These are phyloP conservation scores for Pseudochaenichthys georgianus DNA, from an alignment of 2,797 vertebrate species.

Conservation along the genomic window DNA sequence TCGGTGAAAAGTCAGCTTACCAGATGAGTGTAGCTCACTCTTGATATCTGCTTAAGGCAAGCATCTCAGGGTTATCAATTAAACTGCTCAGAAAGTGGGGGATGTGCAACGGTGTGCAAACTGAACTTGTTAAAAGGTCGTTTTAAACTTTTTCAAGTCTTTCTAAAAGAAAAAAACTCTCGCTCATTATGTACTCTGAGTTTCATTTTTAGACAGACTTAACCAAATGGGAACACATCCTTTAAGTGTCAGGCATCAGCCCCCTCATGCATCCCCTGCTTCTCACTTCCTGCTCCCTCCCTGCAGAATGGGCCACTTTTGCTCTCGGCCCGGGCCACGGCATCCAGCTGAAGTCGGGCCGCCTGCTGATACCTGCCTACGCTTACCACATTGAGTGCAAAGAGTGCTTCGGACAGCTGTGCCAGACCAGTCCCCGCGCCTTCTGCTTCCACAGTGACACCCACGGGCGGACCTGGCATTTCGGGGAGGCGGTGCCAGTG, in stretches of 20 bases:
- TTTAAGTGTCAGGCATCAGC: neutral
- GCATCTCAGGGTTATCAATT: neutral
- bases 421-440: constrained; percentile 89
- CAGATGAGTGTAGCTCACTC: neutral
- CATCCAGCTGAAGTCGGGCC: constrained; percentile 92
- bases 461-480: constrained; percentile 89
- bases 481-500: constrained; percentile 88
- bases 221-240: neutral
- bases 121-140: neutral
- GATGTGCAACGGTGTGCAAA: neutral
- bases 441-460: constrained; percentile 96
- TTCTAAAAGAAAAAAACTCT: neutral
- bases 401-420: constrained; percentile 91
- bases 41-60: neutral
- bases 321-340: constrained; percentile 94
- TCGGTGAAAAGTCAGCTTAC: neutral
- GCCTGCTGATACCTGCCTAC: constrained; percentile 93
- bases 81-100: no score
- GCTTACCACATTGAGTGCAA: constrained; percentile 93
- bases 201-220: neutral
- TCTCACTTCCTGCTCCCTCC: constrained; percentile 2
- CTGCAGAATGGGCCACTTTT: constrained; percentile 96
- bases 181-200: neutral
- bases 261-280: neutral
- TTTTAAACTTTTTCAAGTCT: neutral